These are phyloP conservation scores for Drosophila sp. DNA, from an alignment of 1,140 invertebrate genomes.

Conservation along the genomic window DNA sequence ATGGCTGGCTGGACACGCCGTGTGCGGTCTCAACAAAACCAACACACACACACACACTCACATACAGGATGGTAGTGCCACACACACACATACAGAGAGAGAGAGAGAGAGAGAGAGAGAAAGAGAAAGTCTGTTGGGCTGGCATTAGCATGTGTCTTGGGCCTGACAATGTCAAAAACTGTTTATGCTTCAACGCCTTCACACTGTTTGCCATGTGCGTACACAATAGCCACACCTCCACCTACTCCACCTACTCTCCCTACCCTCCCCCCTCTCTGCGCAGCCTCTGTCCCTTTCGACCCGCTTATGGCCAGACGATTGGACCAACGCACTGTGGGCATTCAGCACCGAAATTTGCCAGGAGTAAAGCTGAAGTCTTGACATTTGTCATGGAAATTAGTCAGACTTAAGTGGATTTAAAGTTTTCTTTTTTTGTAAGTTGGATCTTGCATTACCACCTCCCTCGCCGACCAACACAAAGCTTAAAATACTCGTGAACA, in stretches of 20 bases:
- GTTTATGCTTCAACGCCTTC: slow-evolving; percentile 78
- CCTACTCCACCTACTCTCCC: neutral
- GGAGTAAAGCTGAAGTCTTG: too few species aligned
- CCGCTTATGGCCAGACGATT: slow-evolving; percentile 23
- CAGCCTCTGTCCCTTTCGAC: neutral
- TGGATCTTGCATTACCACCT: too few species aligned
- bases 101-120: slow-evolving; percentile 6
- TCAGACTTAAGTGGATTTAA: too few species aligned
- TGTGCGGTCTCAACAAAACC: slow-evolving; percentile 21
- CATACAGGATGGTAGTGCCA: neutral
- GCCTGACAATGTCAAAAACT: slow-evolving; percentile 79
- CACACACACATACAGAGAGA: slow-evolving; percentile 7
- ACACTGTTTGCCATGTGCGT: slow-evolving; percentile 71
- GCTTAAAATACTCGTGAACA: too few species aligned
- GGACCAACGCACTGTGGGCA: slow-evolving; percentile 7
- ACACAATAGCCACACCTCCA: slow-evolving; percentile 52
- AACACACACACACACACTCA: slow-evolving; percentile 13
- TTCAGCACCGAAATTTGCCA: too few species aligned
- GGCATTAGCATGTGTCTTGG: slow-evolving; percentile 80
- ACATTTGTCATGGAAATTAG: too few species aligned
- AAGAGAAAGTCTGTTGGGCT: slow-evolving; percentile 14
- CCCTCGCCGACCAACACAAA: too few species aligned
- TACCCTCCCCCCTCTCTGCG: neutral
- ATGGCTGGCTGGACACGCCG: slow-evolving; percentile 65
- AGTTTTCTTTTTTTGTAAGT: too few species aligned